Evolutionary conservation across 2,797 vertebrate genomes (phyloP), one percentile per base, ranked within the genome.

Genomic region (Lindbergichthys nudifrons): DNA sequence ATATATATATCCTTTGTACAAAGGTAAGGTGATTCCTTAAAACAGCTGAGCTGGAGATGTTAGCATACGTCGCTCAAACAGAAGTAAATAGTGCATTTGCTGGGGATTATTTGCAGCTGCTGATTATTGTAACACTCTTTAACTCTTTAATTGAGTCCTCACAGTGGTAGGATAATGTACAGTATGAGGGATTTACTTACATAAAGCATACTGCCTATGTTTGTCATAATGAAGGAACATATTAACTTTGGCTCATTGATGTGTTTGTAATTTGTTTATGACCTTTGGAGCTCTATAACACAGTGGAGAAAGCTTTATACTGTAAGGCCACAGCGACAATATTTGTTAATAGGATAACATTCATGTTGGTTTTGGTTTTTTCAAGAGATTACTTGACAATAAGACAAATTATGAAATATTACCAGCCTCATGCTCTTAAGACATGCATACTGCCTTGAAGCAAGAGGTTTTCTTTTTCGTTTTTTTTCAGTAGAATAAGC

Each of bases 401-500:
- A 81, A 80, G 32, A 63, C 36, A 57, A 78, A 79, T 60, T 30
- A 16, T 18, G 56, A 4, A 77, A 21, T 48, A 59, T 15, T 42
- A 50, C 71, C 51, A 47, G 51, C 15, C 14, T 66, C 42, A 46
- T 78, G 23, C 26, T 81, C n/a, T 26, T 75, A 42, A 50, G 64
- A 79, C 51, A 73, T 86, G 81, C 77, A 86, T 65, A 77, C 62
- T 75, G 51, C 62, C 68, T 76, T 50, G 43, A 75, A 58, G 42
- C 70, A 69, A 75, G 65, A 80, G 47, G 68, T 70, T 72, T 46
- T 18, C 67, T 9, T 36, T 73, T 73, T 41, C 4, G 26, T 5
- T 5, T 26, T 26, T 14, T 54, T 52, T 64, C 23, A 66, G 30
- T 64, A 43, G 70, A 65, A 36, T 62, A 65, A 77, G 30, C 60